Percentiles rank a stretch among this genome's conserved stretches.
Conservation (phyloP, 2,888 invertebrate species). For the Pristionchus maxplancki region DNA sequence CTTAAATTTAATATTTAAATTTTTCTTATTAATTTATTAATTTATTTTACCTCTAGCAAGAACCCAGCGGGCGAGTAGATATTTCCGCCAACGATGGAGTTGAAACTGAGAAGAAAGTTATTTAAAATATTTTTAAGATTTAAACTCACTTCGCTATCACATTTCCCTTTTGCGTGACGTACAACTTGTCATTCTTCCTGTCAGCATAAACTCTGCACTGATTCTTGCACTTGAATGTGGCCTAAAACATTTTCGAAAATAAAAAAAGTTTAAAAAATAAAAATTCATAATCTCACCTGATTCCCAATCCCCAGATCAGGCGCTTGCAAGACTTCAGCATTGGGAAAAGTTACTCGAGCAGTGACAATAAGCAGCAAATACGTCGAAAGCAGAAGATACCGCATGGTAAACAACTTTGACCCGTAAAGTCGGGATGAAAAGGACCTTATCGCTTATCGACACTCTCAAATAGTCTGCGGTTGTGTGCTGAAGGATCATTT, state of each 20-base stretch:
- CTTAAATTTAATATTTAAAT: neutral
- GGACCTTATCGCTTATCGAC: neutral
- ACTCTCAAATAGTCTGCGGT: neutral
- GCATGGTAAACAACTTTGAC: neutral
- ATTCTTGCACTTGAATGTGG: neutral
- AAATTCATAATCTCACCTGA: neutral
- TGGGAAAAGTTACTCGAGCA: neutral
- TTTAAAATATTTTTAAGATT: neutral
- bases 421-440: constrained; percentile 4
- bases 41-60: neutral
- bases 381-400: neutral
- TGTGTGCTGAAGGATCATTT: neutral
- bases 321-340: neutral
- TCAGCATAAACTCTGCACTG: neutral
- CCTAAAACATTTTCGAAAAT: neutral
- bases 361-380: neutral
- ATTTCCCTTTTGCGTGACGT: neutral
- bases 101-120: neutral
- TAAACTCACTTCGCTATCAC: neutral
- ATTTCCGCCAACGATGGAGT: neutral
- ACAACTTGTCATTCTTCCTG: neutral
- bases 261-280: neutral
- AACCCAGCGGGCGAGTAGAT: neutral
- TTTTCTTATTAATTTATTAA: neutral
- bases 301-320: neutral